A percentile compares a stretch with the other conserved stretches of the same genome.
Conservation (phyloP, 1,140 invertebrate genomes). For the Bombus superbus region DNA sequence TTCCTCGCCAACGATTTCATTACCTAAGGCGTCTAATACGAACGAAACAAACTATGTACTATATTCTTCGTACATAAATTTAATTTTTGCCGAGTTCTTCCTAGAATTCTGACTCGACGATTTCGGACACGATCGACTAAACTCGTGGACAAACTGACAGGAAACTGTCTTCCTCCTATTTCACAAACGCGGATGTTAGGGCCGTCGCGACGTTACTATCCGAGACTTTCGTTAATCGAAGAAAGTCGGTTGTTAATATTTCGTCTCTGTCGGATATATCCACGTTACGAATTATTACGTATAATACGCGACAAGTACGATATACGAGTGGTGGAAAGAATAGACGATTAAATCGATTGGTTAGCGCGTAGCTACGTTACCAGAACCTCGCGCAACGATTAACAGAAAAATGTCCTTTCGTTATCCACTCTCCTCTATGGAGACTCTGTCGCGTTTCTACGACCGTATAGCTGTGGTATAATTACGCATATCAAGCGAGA, state of each 20-base stretch:
- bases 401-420: background rate
- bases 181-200: background rate
- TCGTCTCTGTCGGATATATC: no score
- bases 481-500: slow-evolving; percentile 25
- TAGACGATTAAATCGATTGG: slow-evolving; percentile 1
- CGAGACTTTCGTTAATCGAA: background rate
- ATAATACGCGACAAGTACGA: background rate
- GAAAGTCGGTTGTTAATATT: background rate
- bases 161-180: background rate
- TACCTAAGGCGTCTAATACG: background rate
- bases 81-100: background rate
- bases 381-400: background rate
- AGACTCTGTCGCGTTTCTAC: slow-evolving; percentile 16
- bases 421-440: slow-evolving; percentile 16
- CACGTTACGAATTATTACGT: no score
- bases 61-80: no score
- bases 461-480: background rate
- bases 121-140: background rate
- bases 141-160: no score
- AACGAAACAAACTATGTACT: background rate
- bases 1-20: slow-evolving; percentile 9
- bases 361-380: no score
- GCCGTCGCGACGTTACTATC: background rate
- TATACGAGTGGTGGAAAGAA: background rate
- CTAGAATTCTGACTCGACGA: background rate